These are phyloP conservation scores for Pygoscelis antarcticus DNA, from an alignment of 2,113 vertebrate species.

Conservation along the genomic window DNA sequence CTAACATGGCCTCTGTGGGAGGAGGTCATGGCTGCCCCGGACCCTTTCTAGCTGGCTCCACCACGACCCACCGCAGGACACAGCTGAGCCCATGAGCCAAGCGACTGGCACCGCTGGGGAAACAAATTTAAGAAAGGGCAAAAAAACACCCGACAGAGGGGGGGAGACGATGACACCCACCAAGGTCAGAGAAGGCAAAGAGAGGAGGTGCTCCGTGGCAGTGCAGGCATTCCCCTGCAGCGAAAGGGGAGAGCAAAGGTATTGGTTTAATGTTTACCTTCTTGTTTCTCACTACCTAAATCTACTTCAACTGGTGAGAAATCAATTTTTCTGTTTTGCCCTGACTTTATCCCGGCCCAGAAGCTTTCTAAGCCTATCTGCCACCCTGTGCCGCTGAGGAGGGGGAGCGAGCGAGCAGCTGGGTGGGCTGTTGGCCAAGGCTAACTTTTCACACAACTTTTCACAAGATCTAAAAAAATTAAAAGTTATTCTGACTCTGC, in stretches of 20 bases:
- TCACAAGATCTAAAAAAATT: neutral
- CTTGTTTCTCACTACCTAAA: neutral
- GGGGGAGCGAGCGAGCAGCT: neutral
- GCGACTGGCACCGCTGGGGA: accelerated
- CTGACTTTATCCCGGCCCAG: neutral
- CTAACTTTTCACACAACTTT: neutral
- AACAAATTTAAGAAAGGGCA: neutral
- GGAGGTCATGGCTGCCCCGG: neutral
- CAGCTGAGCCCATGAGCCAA: neutral
- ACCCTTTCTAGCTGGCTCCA: neutral
- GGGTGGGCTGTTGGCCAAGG: neutral
- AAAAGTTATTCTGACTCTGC: neutral
- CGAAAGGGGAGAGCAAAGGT: neutral
- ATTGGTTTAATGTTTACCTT: neutral
- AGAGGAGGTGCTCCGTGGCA: neutral
- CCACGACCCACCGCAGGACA: neutral
- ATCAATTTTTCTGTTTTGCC: neutral
- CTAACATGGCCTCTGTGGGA: neutral
- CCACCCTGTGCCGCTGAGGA: accelerated
- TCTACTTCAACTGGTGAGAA: neutral
- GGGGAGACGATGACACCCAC: accelerated
- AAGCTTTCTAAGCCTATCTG: neutral
- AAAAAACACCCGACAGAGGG: neutral
- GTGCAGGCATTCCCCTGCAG: neutral
- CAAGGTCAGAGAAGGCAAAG: neutral